Evolutionary conservation across 2,113 vertebrate genomes (phyloP).

Genomic region (Rhombomys opimus): DNA sequence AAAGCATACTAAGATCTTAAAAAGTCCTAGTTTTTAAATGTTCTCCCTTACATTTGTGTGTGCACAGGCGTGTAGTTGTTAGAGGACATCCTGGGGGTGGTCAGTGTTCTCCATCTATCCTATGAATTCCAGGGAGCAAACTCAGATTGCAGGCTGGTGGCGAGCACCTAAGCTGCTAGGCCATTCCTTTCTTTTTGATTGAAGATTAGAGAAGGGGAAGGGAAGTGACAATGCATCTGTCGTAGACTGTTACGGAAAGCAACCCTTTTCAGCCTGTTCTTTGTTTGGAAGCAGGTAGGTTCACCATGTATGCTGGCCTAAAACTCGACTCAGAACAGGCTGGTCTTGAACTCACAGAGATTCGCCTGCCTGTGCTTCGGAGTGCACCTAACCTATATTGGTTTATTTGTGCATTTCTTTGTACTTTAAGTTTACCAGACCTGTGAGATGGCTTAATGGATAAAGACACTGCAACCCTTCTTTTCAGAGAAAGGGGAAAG

Average conservation of each 20-base stretch:
- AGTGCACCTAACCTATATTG: neutral
- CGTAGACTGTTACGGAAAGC: neutral
- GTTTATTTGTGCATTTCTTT: neutral
- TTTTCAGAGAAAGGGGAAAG: constrained; percentile 30
- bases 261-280: neutral
- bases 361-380: too few species aligned
- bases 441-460: neutral
- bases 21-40: constrained; percentile 8
- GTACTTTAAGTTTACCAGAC: neutral
- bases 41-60: neutral
- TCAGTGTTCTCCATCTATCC: neutral
- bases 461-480: neutral
- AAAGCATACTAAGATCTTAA: neutral
- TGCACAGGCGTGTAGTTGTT: neutral
- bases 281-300: neutral
- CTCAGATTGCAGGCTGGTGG: neutral
- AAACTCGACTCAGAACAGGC: neutral
- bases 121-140: neutral
- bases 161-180: neutral
- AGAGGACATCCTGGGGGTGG: neutral
- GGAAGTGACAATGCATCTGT: neutral
- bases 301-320: neutral
- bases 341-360: neutral
- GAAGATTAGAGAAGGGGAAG: neutral
- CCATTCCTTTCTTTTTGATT: neutral